These are phyloP conservation scores for Cheilosia variabilis DNA, from an alignment of 2,888 invertebrate species.

Conservation along the genomic window DNA sequence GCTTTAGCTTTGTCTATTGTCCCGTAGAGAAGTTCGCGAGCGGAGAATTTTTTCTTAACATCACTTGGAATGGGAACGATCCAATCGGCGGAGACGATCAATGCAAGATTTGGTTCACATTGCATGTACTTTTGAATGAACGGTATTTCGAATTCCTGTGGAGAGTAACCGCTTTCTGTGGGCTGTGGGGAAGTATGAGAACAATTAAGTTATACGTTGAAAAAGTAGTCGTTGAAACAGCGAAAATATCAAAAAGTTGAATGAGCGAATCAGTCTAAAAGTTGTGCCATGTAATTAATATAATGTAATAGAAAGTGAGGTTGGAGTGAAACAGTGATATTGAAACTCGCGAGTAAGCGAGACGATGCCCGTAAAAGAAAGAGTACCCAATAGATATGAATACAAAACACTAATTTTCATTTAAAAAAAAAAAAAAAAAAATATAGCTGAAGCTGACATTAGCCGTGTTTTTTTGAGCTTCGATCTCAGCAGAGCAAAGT, in stretches of 20 bases:
- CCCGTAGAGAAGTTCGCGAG: slow-evolving; percentile 78
- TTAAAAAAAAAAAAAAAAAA: too few species aligned
- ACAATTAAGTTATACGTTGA: not conserved
- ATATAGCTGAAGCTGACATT: too few species aligned
- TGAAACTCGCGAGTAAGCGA: too few species aligned
- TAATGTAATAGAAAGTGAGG: too few species aligned
- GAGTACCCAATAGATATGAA: too few species aligned
- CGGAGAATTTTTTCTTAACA: slow-evolving; percentile 77
- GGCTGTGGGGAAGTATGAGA: slow-evolving; percentile 74
- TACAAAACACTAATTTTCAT: too few species aligned
- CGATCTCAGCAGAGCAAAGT: too few species aligned
- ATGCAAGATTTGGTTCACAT: slow-evolving; percentile 77
- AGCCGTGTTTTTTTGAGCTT: too few species aligned
- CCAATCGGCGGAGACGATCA: slow-evolving; percentile 80
- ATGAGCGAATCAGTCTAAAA: slow-evolving; percentile 3
- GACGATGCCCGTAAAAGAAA: too few species aligned
- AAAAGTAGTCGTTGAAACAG: not conserved
- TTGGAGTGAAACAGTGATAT: too few species aligned
- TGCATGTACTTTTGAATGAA: slow-evolving; percentile 78
- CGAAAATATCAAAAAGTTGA: not conserved
- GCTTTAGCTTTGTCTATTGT: slow-evolving; percentile 78
- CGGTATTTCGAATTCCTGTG: slow-evolving; percentile 78
- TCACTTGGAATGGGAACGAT: slow-evolving; percentile 77
- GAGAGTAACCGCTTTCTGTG: slow-evolving; percentile 79
- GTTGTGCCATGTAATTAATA: too few species aligned